Base-by-base conservation (phyloP, 37 sponge, comb jelly and placozoan species). In the Ephydatia muelleri region DNA sequence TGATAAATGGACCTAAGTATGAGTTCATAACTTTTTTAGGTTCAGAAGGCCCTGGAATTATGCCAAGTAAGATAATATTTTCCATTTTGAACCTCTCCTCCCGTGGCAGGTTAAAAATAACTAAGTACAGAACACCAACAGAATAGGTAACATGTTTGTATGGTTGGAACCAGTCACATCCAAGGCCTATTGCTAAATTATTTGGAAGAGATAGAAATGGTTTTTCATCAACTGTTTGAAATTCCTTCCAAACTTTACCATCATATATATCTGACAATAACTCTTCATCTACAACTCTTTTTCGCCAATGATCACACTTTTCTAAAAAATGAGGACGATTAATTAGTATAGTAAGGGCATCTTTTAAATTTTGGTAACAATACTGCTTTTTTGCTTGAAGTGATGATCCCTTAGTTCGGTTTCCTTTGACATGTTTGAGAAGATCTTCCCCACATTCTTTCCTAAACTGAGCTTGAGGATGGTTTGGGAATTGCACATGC, bases 11-110 rank as follows among this genome's bases (percentile, higher is more conserved):
- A 22, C 16, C 38, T 25, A 80, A 43, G 65, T 33, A 80, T 6
- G 80, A 39, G 35, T 77, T 77, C 25, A 77, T 36, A 12, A 33
- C 32, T 73, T 39, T 25, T 47, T 22, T 22, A 19, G 83, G 83
- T 34, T 83, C 83, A n/a, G 13, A 12, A 23, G 83, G 83, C 23
- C 83, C 83, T 29, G 83, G 83, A 21, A 83, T 39, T 9, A 83
- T 11, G 2, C 83, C 83, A 29, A 72, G 75, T 64, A 83, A 22
- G 19, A 83, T 11, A n/a, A 73, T 32, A 73, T 83, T 83, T 22
- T 83, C 75, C 25, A 21, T 36, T 70, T 82, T 82, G 49, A 70
- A 82, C 19, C 73, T 29, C 16, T 70, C n/a, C 14, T 19, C 43
- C 28, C 72, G 22, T 19, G 82, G 82, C 11, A 82, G 30, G 48